These are phyloP conservation scores for Pammene fasciana DNA, from an alignment of 2,888 invertebrate species.

Conservation along the genomic window DNA sequence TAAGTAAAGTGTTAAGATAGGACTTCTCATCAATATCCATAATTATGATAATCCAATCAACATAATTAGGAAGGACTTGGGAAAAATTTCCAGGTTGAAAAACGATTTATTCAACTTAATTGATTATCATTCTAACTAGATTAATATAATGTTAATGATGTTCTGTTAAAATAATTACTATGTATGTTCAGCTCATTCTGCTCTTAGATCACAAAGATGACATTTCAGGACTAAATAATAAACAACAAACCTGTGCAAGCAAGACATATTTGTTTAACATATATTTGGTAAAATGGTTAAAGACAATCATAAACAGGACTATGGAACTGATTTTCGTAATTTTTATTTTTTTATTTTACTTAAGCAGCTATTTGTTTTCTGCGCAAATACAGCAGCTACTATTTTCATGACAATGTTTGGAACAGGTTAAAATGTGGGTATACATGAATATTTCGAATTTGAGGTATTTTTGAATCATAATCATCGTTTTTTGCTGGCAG, in stretches of 20 bases:
- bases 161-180: not conserved
- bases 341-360: not conserved
- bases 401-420: not conserved
- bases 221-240: not conserved
- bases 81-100: not conserved
- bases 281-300: too few species aligned
- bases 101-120: not conserved
- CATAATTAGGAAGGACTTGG: too few species aligned
- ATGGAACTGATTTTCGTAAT: not conserved
- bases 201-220: not conserved
- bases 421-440: conserved; percentile 6
- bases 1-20: too few species aligned
- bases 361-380: not conserved
- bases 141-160: not conserved
- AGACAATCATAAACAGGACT: not conserved
- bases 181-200: not conserved
- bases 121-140: not conserved
- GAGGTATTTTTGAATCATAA: conserved; percentile 18
- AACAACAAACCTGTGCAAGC: not conserved
- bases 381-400: not conserved
- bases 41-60: too few species aligned
- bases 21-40: too few species aligned
- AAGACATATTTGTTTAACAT: too few species aligned
- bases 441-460: conserved; percentile 4
- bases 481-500: conserved; percentile 16